These are phyloP conservation scores for Tragopan temminckii DNA, from an alignment of 2,797 vertebrate species.

Conservation along the genomic window DNA sequence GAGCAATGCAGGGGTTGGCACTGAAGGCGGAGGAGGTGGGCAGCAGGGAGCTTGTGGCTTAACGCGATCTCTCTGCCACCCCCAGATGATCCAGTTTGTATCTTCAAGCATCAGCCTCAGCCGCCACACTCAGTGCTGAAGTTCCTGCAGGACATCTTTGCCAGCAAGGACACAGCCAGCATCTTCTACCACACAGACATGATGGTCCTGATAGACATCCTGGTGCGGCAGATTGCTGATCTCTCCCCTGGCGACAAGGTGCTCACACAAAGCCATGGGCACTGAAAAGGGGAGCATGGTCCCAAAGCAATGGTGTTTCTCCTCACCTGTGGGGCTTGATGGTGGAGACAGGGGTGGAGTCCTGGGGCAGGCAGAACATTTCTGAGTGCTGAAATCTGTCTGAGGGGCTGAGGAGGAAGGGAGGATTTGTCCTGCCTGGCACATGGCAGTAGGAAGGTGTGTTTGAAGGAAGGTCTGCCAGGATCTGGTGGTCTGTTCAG, in stretches of 20 bases:
- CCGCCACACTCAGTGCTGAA: constrained; percentile 94
- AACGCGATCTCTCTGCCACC: background rate
- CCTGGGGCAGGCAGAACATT: background rate
- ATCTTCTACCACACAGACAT: constrained; percentile 98
- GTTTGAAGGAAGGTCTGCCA: background rate
- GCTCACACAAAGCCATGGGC: background rate
- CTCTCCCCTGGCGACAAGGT: constrained; percentile 97
- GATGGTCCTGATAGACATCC: constrained; percentile 99
- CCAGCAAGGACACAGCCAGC: constrained; percentile 86
- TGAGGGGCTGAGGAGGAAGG: background rate
- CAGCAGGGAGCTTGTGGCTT: rapidly evolving
- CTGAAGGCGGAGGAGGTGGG: background rate
- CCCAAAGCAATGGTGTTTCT: background rate
- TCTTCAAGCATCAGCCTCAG: constrained; percentile 94
- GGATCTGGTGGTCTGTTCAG: background rate
- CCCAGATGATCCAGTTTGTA: constrained; percentile 93
- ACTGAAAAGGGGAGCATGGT: background rate
- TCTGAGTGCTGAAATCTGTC: background rate
- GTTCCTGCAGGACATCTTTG: constrained; percentile 96
- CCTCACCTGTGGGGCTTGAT: rapidly evolving
- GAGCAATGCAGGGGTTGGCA: background rate
- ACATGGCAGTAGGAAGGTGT: background rate
- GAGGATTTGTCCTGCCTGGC: background rate
- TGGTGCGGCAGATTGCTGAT: constrained; percentile 95
- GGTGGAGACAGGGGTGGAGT: background rate